Evolutionary conservation across 2,888 invertebrate genomes (phyloP).

Genomic region (Tetragonisca angustula): DNA sequence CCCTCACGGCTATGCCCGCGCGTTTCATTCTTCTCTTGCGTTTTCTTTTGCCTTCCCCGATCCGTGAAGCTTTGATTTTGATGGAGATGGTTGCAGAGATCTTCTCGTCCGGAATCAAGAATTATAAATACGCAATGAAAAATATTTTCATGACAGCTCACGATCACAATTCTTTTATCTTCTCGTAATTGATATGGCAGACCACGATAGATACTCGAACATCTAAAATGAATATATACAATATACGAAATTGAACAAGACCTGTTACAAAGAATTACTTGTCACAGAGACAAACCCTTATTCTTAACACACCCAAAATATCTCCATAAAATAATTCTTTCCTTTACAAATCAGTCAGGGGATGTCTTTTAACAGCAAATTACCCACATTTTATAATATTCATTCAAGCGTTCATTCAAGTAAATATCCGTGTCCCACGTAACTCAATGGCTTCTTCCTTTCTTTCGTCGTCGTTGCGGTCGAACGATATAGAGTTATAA

Average conservation of each 20-base stretch:
- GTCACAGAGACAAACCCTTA: too few relatives aligned
- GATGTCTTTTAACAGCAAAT: slow-evolving; percentile 10
- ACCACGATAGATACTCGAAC: not conserved
- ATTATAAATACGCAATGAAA: too few relatives aligned
- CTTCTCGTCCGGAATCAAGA: not conserved
- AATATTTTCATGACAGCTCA: too few relatives aligned
- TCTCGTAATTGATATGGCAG: too few relatives aligned
- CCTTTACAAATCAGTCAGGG: not conserved
- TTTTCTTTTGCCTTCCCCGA: slow-evolving; percentile 15
- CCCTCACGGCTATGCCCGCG: not conserved
- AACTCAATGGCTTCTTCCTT: slow-evolving; percentile 1
- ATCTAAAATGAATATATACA: not conserved
- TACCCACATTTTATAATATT: not conserved
- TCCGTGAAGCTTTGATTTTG: not conserved
- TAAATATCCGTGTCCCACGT: slow-evolving; percentile 7
- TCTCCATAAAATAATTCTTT: not conserved
- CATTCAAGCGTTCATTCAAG: slow-evolving; percentile 5
- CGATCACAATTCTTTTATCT: too few relatives aligned
- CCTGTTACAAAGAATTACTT: too few relatives aligned
- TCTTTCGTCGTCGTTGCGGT: slow-evolving; percentile 34
- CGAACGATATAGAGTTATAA: slow-evolving; percentile 58
- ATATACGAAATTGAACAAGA: too few relatives aligned
- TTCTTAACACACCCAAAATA: not conserved
- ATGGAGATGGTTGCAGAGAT: not conserved
- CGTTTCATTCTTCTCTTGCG: not conserved